Evolutionary conservation across 2,113 vertebrate genomes (phyloP), one percentile per base, ranked within the genome.

Genomic region (Romanogobio albipinnatus): DNA sequence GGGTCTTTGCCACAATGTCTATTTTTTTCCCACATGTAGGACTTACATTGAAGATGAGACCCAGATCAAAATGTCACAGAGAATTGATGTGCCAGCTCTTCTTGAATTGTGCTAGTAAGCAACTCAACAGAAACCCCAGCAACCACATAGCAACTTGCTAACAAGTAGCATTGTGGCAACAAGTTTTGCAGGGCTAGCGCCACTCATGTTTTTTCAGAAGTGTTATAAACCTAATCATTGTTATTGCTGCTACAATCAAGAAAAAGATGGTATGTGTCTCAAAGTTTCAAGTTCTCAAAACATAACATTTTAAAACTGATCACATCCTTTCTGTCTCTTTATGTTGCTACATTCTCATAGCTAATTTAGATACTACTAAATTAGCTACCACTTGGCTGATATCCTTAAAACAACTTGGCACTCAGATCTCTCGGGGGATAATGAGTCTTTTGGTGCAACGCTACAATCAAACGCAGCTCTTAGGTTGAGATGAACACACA

Each of bases 391-490:
- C 43, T 47, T n/a, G 22, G 70, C 76, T 61, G 9, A 45, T 26
- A 17, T 79, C 56, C 56, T 62, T 59, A 83, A 59, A 76, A 43
- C 39, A 45, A 73, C 36, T 59, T 82, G 53, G 36, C 71, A 61
- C 39, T 19, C 13, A 39, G 39, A 58, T n/a, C 45, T 59, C 13
- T 62, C 11, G 5, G 43, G 56, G n/a, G 56, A 58, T 33, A 61
- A 83, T 71, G 49, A 39, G 17, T 49, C 56, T 64, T 75, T 85
- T 56, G 10, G 71, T 47, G 29, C 70, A 85, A 49, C 19, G n/a
- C 19, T 70, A 29, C 10, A 62, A 49, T 76, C 43, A 74, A 5
- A 15, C 64, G 3, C 51, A 15, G 43, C 58, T 76, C 82, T 61
- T 77, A n/a, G 58, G 43, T 53, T 74, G 36, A 62, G n/a, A 61